These are phyloP conservation scores for Pungitius pungitius DNA, from an alignment of 2,113 vertebrate species.

Conservation along the genomic window DNA sequence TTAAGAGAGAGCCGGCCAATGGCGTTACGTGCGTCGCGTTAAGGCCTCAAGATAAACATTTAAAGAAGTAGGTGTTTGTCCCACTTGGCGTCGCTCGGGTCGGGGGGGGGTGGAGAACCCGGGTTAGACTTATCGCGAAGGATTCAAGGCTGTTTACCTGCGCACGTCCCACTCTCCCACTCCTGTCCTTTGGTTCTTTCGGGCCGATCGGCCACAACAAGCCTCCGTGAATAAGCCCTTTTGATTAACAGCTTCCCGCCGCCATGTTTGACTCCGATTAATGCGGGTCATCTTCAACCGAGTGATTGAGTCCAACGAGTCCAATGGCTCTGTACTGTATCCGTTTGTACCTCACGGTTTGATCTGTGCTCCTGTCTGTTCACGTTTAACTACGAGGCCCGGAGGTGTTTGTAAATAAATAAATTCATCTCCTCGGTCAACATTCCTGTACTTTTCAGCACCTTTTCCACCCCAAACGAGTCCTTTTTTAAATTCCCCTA, in stretches of 20 bases:
- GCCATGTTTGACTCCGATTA: slow-evolving; percentile 19
- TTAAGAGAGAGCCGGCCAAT: not conserved
- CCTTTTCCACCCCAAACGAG: not conserved
- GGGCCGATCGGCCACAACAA: not conserved
- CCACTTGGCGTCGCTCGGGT: slow-evolving; percentile 40
- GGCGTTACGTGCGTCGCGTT: not conserved
- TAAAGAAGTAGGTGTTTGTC: no score
- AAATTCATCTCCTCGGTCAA: not conserved
- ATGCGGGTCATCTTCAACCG: slow-evolving; percentile 23
- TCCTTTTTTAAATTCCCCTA: not conserved
- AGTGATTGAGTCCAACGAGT: no score
- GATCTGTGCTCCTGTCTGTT: no score
- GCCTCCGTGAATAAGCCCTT: slow-evolving; percentile 9
- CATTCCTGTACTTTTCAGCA: not conserved
- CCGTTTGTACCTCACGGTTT: slow-evolving; percentile 15
- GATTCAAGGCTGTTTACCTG: slow-evolving; percentile 34
- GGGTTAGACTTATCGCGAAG: slow-evolving; percentile 32
- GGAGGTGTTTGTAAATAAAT: not conserved
- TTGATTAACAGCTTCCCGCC: slow-evolving; percentile 29
- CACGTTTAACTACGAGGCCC: no score
- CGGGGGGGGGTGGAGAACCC: slow-evolving; percentile 50
- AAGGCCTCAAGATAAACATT: not conserved
- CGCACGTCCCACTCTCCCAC: no score
- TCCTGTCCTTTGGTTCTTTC: not conserved
- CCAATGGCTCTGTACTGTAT: not conserved